A percentile compares a stretch with the other conserved stretches of the same genome.
These are phyloP conservation scores for Nothocercus nigrocapillus DNA, from an alignment of 2,113 vertebrate genomes.

Conservation along the genomic window DNA sequence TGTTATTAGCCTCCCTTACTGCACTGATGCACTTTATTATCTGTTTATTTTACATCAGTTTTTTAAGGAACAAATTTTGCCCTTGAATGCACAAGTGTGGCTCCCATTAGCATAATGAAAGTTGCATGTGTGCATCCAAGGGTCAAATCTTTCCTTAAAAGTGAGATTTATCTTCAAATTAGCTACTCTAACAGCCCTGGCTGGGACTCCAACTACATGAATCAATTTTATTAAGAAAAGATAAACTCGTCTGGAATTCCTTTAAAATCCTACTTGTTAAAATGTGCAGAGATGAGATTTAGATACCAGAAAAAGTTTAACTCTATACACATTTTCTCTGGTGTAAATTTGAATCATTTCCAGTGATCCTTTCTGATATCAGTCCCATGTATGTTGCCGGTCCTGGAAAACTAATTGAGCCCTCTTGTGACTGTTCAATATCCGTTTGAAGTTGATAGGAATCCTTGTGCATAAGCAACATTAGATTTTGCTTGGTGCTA, in stretches of 20 bases:
- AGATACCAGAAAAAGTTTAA: conserved; percentile 21
- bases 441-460: not conserved
- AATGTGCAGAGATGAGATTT: conserved; percentile 30
- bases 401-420: not conserved
- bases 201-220: conserved; percentile 20
- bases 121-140: conserved; percentile 42
- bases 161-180: conserved; percentile 69
- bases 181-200: conserved; percentile 42
- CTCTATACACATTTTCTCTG: conserved; percentile 9
- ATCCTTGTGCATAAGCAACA: not conserved
- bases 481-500: not conserved
- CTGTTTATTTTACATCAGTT: conserved; percentile 52
- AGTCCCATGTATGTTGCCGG: not conserved
- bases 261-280: conserved; percentile 30
- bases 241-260: conserved; percentile 30
- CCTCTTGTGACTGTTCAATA: not conserved
- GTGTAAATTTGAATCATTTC: conserved; percentile 7
- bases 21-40: conserved; percentile 38
- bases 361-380: not conserved
- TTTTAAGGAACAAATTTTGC: conserved; percentile 25
- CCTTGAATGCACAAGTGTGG: conserved; percentile 13
- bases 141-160: conserved; percentile 51
- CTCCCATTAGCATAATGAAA: conserved; percentile 59
- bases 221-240: conserved; percentile 64
- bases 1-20: conserved; percentile 10